phyloP scores from a whole-genome alignment of 2,797 vertebrate species.

The Diglossa cyanea region DNA sequence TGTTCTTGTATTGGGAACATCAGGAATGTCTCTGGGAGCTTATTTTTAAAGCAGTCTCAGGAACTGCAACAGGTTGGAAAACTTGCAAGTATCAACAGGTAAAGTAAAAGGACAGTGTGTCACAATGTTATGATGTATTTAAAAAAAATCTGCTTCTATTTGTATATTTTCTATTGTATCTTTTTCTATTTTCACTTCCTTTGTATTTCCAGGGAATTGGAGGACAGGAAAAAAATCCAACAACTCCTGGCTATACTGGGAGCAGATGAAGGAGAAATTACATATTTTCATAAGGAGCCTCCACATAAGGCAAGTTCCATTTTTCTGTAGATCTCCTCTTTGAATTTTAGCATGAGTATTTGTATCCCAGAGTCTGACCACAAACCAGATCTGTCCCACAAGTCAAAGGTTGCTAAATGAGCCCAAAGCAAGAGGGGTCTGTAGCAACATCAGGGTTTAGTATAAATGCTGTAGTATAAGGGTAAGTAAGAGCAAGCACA shows the following conservation, averaged over 20 bases:
- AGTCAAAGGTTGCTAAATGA: background rate
- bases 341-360: background rate
- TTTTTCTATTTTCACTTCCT: background rate
- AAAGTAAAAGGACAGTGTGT: background rate
- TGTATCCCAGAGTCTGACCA: background rate
- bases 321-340: background rate
- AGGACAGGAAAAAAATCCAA: constrained; percentile 95
- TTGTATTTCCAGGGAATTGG: constrained; percentile 85
- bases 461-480: background rate
- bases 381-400: background rate
- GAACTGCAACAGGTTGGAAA: background rate
- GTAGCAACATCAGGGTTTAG: background rate
- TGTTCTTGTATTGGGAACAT: background rate
- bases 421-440: background rate
- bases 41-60: background rate
- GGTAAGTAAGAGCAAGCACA: background rate
- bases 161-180: background rate
- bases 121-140: background rate
- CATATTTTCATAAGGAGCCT: constrained; percentile 92
- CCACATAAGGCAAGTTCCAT: constrained; percentile 85
- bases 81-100: background rate
- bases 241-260: constrained; percentile 88
- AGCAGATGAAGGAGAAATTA: constrained; percentile 85
- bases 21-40: background rate
- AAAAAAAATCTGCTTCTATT: background rate